Conservation (phyloP, 2,113 vertebrate genomes). For the Proteles cristata region DNA sequence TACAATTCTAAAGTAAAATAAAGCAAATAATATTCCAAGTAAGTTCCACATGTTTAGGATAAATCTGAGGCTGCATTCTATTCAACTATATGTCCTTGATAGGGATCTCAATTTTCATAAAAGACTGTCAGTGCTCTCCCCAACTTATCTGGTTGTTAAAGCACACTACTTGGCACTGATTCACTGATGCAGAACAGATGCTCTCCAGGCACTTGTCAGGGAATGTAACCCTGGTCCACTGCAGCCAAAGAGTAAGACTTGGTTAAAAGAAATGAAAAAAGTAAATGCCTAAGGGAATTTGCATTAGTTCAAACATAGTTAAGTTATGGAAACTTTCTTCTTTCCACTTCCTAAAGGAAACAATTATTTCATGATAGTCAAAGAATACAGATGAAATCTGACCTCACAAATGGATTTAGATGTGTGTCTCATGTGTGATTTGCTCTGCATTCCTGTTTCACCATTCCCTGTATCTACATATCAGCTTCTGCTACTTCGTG, state of each 20-base stretch:
- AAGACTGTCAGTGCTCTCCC: neutral
- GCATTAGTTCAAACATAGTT: neutral
- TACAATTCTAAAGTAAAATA: slow-evolving; percentile 15
- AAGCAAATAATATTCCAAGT: neutral
- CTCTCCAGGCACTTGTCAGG: neutral
- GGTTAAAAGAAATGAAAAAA: neutral
- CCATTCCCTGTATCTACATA: neutral
- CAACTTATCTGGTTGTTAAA: neutral
- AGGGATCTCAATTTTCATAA: neutral
- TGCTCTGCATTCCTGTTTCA: neutral
- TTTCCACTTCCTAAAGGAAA: neutral
- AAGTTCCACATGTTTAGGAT: neutral
- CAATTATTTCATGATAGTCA: neutral
- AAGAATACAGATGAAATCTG: neutral
- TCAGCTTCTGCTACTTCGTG: neutral
- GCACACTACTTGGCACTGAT: neutral
- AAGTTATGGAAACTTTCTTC: neutral
- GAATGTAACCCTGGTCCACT: neutral
- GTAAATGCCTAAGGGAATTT: neutral
- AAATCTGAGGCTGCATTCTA: neutral
- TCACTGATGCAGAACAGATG: neutral
- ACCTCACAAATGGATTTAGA: neutral
- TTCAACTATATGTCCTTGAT: neutral
- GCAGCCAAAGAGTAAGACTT: slow-evolving; percentile 6
- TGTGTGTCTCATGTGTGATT: neutral